Percentiles rank a stretch among this genome's conserved stretches.
Conservation (phyloP, 2,888 invertebrate species). For the Laothoe populi region DNA sequence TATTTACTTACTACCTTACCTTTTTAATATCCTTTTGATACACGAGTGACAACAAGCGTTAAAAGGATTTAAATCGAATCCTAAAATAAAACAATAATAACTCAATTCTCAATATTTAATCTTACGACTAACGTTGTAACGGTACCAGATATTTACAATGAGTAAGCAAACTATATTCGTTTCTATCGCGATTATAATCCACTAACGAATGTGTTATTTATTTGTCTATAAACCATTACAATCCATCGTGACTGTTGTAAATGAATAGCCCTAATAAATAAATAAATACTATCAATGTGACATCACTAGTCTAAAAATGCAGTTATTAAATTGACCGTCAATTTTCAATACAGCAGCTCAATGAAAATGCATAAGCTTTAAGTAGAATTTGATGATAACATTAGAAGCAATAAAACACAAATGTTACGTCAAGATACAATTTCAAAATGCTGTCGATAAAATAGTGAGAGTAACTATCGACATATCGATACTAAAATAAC, state of each 20-base stretch:
- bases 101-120: conserved; percentile 14
- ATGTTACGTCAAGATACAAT: not conserved
- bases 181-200: conserved; percentile 7
- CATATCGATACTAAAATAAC: conserved; percentile 12
- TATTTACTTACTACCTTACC: too few species aligned
- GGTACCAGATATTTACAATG: conserved; percentile 26
- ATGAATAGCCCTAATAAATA: conserved; percentile 22
- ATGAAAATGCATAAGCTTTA: not conserved
- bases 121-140: conserved; percentile 16
- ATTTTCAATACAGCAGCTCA: not conserved
- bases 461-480: not conserved
- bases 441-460: not conserved
- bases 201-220: conserved; percentile 1
- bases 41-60: too few species aligned
- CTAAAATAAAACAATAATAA: conserved; percentile 21
- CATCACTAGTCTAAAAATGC: conserved; percentile 13
- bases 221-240: conserved; percentile 12
- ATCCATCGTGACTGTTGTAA: conserved; percentile 13
- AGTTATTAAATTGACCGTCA: conserved; percentile 1
- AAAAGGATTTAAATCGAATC: not conserved
- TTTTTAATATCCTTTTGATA: too few species aligned
- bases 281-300: conserved; percentile 21
- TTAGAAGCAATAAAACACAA: conserved; percentile 9
- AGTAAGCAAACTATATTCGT: conserved; percentile 15
- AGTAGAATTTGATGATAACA: not conserved